These are phyloP conservation scores for Toxotes lorentzi DNA, from an alignment of 2,797 vertebrate genomes.

Conservation along the genomic window DNA sequence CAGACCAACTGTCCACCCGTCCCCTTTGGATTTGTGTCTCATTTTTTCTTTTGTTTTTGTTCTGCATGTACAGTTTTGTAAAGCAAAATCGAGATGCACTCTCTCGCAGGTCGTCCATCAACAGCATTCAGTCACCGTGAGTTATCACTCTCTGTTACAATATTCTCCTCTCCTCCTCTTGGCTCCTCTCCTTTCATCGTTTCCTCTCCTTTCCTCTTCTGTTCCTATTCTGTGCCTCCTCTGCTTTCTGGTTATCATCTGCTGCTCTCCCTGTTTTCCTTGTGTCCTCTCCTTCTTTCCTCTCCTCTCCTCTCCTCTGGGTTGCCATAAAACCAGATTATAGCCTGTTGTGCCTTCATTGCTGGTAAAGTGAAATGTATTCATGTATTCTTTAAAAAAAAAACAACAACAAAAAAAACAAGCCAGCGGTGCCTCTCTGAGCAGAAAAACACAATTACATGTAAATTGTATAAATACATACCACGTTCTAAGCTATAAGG, in stretches of 20 bases:
- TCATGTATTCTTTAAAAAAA: conserved; percentile 11
- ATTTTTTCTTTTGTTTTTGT: conserved; percentile 85
- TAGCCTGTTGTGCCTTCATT: conserved; percentile 12
- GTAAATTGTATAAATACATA: conserved; percentile 16
- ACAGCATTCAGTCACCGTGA: conserved; percentile 99
- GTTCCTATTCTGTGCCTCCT: conserved; percentile 9
- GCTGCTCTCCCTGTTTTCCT: neutral
- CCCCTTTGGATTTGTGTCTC: conserved; percentile 79
- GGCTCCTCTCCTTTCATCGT: neutral
- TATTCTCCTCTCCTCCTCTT: conserved; percentile 68
- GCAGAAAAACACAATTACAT: conserved; percentile 15
- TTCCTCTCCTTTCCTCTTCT: neutral
- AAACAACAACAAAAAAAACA: neutral
- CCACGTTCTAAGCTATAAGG: neutral
- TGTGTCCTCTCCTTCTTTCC: neutral
- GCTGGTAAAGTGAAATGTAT: conserved; percentile 37
- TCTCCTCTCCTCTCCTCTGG: conserved; percentile 4
- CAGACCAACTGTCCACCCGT: conserved; percentile 64
- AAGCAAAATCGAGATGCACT: conserved; percentile 98
- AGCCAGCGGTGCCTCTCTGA: neutral
- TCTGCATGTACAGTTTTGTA: conserved; percentile 99
- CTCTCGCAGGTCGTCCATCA: conserved; percentile 99
- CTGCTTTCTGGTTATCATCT: neutral
- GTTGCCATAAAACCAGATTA: conserved; percentile 24
- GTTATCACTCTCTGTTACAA: conserved; percentile 92